Evolutionary conservation across 2,888 invertebrate genomes (phyloP).

Genomic region (Zelleria hepariella): DNA sequence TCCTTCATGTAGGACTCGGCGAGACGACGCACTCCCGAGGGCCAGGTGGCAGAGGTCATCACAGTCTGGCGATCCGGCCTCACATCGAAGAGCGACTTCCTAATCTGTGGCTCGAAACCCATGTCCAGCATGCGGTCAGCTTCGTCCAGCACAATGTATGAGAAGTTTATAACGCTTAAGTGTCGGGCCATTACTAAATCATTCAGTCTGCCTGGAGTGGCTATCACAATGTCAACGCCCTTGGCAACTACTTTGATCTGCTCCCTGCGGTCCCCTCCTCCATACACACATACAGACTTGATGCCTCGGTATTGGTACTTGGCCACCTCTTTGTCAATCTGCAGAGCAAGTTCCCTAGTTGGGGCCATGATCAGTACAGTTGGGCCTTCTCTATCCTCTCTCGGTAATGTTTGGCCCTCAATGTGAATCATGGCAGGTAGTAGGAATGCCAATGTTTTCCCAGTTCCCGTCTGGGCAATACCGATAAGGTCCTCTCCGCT

Average conservation of each 20-base stretch:
- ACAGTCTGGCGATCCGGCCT: slow-evolving; percentile 94
- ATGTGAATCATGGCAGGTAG: slow-evolving; percentile 95
- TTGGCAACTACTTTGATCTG: slow-evolving; percentile 81
- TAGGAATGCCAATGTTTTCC: slow-evolving; percentile 95
- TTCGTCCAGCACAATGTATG: slow-evolving; percentile 94
- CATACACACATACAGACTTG: slow-evolving; percentile 91
- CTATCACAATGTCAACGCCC: slow-evolving; percentile 96
- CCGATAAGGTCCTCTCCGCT: slow-evolving; percentile 95
- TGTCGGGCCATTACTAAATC: slow-evolving; percentile 84
- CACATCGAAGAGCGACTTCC: slow-evolving; percentile 83
- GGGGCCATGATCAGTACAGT: slow-evolving; percentile 92
- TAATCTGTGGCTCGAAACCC: slow-evolving; percentile 91
- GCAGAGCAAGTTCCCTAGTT: slow-evolving; percentile 92
- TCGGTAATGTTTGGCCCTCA: slow-evolving; percentile 84
- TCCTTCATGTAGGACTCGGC: slow-evolving; percentile 90
- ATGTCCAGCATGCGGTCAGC: slow-evolving; percentile 90
- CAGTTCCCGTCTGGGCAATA: slow-evolving; percentile 95
- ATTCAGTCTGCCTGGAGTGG: slow-evolving; percentile 94
- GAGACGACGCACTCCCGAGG: slow-evolving; percentile 85
- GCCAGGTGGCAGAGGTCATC: slow-evolving; percentile 99
- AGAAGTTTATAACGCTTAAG: slow-evolving; percentile 83
- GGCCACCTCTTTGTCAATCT: slow-evolving; percentile 91
- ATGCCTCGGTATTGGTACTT: slow-evolving; percentile 93
- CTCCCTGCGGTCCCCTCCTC: slow-evolving; percentile 85
- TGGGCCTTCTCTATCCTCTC: slow-evolving; percentile 82